A percentile compares a stretch with the other conserved stretches of the same genome.
phyloP scores from a whole-genome alignment of 1,140 invertebrate species.

The Drosophila busckii region DNA sequence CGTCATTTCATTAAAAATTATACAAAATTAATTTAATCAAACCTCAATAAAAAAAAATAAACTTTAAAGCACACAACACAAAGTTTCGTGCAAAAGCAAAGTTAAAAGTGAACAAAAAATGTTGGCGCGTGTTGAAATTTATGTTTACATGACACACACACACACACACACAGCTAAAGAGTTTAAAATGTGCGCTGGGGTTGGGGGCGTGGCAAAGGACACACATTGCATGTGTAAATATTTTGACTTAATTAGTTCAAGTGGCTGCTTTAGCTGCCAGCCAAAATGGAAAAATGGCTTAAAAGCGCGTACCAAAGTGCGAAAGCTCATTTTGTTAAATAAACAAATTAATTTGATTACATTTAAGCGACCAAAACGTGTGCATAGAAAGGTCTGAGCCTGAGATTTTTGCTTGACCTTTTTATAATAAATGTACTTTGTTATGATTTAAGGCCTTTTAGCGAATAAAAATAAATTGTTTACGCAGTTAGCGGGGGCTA shows the following conservation, averaged over 20 bases:
- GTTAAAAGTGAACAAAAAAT: neutral
- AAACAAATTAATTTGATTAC: slow-evolving; percentile 67
- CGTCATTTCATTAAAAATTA: too few species aligned
- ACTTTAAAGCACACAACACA: neutral
- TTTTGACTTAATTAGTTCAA: slow-evolving; percentile 66
- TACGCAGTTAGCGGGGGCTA: too few species aligned
- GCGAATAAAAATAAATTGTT: too few species aligned
- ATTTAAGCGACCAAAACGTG: slow-evolving; percentile 31
- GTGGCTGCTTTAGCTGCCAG: too few species aligned
- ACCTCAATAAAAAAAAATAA: slow-evolving; percentile 13
- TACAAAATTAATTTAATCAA: too few species aligned
- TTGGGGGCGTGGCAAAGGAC: neutral
- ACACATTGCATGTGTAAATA: slow-evolving; percentile 55
- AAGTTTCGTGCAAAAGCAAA: neutral
- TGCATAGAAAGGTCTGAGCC: neutral
- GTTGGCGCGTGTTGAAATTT: slow-evolving; percentile 48
- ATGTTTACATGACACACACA: slow-evolving; percentile 53
- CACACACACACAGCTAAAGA: slow-evolving; percentile 31
- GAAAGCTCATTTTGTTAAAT: slow-evolving; percentile 63
- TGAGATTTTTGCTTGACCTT: too few species aligned
- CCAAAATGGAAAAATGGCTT: slow-evolving; percentile 41
- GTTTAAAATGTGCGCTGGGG: slow-evolving; percentile 36
- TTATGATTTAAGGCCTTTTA: too few species aligned
- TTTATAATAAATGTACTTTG: too few species aligned
- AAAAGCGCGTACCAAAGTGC: slow-evolving; percentile 62